Evolutionary conservation across 1,140 invertebrate genomes (phyloP), one percentile per base, ranked within the genome.

Genomic region (Samia ricini): DNA sequence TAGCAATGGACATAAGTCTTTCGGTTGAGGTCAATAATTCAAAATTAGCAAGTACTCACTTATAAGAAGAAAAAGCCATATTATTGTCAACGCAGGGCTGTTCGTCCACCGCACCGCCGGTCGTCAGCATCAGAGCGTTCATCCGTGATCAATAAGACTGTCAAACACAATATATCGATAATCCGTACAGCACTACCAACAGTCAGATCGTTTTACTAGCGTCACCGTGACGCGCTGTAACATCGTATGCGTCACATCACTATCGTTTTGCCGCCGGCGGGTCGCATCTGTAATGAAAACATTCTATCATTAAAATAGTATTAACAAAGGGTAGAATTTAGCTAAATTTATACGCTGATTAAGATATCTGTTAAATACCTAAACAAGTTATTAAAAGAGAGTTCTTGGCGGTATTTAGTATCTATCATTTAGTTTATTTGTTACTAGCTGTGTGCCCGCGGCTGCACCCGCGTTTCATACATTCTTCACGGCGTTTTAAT

Each of bases 51-150:
- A 60, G 56, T 55, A 86, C 86, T 86, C 61, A 89, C 86, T 88
- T 89, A 56, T 89, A 89, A 58, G 82, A 79, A 26, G 86, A 81
- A 68, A 88, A 89, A 59, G 86, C 82, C 86, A 89, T 89, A 59
- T 84, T 89, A 68, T 72, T 79, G 69, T 89, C 86, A 71, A 85
- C 79, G 72, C 77, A 81, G 59, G 81, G 76, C 72, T 85, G 84
- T 63, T 89, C 86, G 63, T 89, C 86, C 67, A 85, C 76, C 20
- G 74, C 66, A 51, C 83, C 82, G 54, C 73, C 74, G 64, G 83
- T 81, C 66, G 87, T 89, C 58, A 89, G 83, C 87, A 89, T 89
- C 63, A 89, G 87, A 76, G 81, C 83, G 80, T 89, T 88, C 87
- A 89, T 89, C 69, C 77, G 76, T 63, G 69, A 61, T 60, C 60